These are phyloP conservation scores for Mormoops blainvillei DNA, from an alignment of 2,113 vertebrate genomes.

Conservation along the genomic window DNA sequence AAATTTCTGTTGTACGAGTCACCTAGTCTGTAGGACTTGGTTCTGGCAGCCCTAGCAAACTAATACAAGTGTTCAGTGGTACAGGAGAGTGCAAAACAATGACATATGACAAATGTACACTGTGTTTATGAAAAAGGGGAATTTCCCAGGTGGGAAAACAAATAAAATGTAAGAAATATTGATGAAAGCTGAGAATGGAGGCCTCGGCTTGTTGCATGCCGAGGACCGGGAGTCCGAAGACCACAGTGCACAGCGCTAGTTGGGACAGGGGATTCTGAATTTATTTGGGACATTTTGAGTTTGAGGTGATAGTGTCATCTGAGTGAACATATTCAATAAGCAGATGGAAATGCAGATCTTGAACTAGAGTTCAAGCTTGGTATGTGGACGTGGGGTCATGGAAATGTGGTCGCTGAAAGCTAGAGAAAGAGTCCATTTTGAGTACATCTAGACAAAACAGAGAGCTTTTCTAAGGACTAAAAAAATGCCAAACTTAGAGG, in stretches of 20 bases:
- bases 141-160: background rate
- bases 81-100: background rate
- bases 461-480: background rate
- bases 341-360: background rate
- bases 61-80: background rate
- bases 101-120: background rate
- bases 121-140: background rate
- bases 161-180: background rate
- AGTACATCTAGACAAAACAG: background rate
- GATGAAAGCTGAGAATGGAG: background rate
- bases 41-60: background rate
- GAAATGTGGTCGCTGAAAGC: background rate
- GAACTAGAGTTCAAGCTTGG: background rate
- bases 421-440: background rate
- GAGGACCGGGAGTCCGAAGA: background rate
- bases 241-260: fast-evolving
- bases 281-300: background rate
- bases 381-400: background rate
- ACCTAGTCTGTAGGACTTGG: background rate
- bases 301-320: background rate
- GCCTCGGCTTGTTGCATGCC: background rate
- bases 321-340: background rate
- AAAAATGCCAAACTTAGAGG: background rate
- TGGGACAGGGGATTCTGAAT: background rate
- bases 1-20: background rate